Conservation (phyloP, 2,888 invertebrate species). For the Rhagonycha fulva region DNA sequence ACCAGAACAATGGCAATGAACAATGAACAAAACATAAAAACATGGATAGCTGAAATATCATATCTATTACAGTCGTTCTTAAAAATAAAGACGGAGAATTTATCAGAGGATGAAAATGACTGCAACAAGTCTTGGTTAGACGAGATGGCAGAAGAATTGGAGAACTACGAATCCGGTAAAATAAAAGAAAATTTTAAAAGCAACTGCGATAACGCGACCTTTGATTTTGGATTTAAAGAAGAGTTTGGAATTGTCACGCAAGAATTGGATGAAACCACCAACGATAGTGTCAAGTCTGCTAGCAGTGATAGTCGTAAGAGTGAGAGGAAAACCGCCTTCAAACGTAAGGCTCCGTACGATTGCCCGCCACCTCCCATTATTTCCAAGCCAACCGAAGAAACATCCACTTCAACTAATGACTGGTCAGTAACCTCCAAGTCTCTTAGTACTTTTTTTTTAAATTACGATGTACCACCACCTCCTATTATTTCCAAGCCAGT, state of each 20-base stretch:
- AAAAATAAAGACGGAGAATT: background rate
- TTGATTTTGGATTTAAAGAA: conserved; percentile 20
- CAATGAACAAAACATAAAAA: no score
- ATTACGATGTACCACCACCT: no score
- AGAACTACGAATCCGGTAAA: background rate
- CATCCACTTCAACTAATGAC: background rate
- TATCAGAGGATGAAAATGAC: background rate
- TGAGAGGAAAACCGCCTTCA: conserved; percentile 20
- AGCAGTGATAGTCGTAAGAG: conserved; percentile 26
- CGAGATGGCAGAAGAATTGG: background rate
- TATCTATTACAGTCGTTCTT: no score
- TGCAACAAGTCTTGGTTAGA: background rate
- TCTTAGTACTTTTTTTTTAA: background rate
- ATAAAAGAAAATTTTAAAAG: background rate
- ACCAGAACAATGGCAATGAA: no score
- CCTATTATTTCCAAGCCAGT: no score
- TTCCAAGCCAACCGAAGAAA: background rate
- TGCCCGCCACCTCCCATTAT: background rate
- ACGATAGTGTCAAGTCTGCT: conserved; percentile 16
- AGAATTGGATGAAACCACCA: conserved; percentile 23
- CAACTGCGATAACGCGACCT: background rate
- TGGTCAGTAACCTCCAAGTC: background rate
- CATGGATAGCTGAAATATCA: no score
- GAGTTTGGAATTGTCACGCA: conserved; percentile 15
- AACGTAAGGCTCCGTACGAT: conserved; percentile 21